phyloP scores from a whole-genome alignment of 2,797 vertebrate genomes.

The Lepilemur ruficaudatus region DNA sequence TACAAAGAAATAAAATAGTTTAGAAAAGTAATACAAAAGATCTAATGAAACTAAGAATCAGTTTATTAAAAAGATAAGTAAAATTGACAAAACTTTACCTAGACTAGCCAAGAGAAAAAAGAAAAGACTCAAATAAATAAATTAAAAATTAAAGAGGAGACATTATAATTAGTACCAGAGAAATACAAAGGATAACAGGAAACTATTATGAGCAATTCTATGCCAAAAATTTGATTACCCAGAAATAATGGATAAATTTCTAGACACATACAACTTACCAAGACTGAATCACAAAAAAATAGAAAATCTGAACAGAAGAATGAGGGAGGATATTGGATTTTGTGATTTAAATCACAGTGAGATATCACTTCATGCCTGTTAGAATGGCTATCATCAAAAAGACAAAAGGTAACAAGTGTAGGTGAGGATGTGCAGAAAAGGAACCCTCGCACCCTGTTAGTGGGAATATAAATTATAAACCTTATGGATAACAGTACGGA shows the following conservation, averaged over 20 bases:
- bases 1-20: not conserved
- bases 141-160: not conserved
- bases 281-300: not conserved
- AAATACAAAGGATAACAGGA: not conserved
- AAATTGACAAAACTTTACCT: not conserved
- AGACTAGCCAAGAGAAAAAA: not conserved
- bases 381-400: not conserved
- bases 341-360: not conserved
- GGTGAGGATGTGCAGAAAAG: not conserved
- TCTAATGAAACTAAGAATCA: not conserved
- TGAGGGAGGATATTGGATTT: not conserved
- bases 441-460: not conserved
- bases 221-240: not conserved
- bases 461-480: not conserved
- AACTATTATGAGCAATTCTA: not conserved
- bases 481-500: not conserved
- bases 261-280: not conserved
- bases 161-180: not conserved
- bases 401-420: not conserved
- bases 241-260: not conserved
- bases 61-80: not conserved
- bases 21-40: not conserved
- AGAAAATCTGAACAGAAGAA: not conserved
- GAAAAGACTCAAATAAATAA: not conserved
- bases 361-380: not conserved